Percentiles rank a stretch among this genome's conserved stretches.
phyloP scores from a whole-genome alignment of 2,113 vertebrate genomes.

The Dolichallabes microphthalmus region DNA sequence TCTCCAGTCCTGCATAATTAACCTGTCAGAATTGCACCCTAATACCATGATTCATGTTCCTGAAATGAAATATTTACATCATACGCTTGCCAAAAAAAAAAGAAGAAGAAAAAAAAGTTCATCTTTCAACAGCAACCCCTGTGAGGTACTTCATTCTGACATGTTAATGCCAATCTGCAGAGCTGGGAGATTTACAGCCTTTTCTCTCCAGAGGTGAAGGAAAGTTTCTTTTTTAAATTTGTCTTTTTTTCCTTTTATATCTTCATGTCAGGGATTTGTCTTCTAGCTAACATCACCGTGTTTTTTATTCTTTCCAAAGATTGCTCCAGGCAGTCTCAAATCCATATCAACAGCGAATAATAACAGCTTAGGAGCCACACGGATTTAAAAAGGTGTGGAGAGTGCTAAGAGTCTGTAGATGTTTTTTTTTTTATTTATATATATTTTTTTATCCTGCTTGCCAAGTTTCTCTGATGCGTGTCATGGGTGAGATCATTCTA shows the following conservation, averaged over 20 bases:
- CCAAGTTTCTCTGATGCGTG: not conserved
- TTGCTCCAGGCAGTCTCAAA: slow-evolving; percentile 7
- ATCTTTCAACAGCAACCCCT: slow-evolving; percentile 33
- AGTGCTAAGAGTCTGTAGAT: not conserved
- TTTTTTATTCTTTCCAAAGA: not conserved
- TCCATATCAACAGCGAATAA: not conserved
- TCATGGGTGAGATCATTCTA: not conserved
- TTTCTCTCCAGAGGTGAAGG: not conserved
- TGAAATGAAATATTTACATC: slow-evolving; percentile 46
- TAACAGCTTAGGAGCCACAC: not conserved
- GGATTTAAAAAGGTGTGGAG: slow-evolving; percentile 21
- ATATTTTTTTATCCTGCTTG: not conserved
- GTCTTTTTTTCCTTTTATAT: slow-evolving; percentile 17
- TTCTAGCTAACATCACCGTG: slow-evolving; percentile 5
- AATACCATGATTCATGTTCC: slow-evolving; percentile 39
- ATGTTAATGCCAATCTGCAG: not conserved
- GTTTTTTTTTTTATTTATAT: slow-evolving; percentile 2
- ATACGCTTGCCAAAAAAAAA: not conserved
- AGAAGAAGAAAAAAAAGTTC: not conserved
- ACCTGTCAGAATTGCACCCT: slow-evolving; percentile 24
- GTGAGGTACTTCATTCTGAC: slow-evolving; percentile 7
- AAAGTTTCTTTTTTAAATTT: not conserved
- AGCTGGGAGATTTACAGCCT: not conserved
- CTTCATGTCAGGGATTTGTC: slow-evolving; percentile 2
- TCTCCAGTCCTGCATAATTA: slow-evolving; percentile 7